A percentile compares a stretch with the other conserved stretches of the same genome.
phyloP scores from a whole-genome alignment of 1,140 invertebrate species.

The Trichonephila clavata region DNA sequence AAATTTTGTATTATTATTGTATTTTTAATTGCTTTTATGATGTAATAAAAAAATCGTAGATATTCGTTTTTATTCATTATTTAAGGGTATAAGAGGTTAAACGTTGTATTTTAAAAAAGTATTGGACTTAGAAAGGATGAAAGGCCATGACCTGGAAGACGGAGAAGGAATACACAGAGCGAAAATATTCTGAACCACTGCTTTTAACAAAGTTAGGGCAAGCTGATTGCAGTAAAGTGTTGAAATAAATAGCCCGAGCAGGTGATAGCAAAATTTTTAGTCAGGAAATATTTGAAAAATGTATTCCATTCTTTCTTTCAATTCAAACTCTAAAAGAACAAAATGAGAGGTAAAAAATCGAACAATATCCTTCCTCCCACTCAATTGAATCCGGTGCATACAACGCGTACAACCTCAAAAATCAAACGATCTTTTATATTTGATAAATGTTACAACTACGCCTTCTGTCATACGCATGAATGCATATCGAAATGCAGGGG shows the following conservation, averaged over 20 bases:
- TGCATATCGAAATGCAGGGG: background rate
- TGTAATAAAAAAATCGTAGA: no score
- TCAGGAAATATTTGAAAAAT: background rate
- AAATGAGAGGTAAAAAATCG: background rate
- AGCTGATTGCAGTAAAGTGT: no score
- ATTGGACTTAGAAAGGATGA: no score
- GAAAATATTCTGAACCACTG: no score
- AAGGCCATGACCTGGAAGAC: no score
- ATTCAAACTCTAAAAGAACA: background rate
- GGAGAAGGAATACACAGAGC: no score
- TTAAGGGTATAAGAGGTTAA: no score
- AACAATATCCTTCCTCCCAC: background rate
- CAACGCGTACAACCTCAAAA: background rate
- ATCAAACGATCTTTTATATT: constrained; percentile 61
- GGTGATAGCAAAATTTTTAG: background rate
- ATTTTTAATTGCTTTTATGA: no score
- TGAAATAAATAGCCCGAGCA: background rate
- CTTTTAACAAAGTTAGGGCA: no score
- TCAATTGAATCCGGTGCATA: background rate
- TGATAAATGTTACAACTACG: constrained; percentile 55
- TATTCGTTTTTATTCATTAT: no score
- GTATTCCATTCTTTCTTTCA: background rate
- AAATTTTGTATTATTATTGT: no score
- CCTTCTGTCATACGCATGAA: constrained; percentile 42
- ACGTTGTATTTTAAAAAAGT: no score